Conservation (phyloP, 2,888 invertebrate species). For the Napeogenes inachia region DNA sequence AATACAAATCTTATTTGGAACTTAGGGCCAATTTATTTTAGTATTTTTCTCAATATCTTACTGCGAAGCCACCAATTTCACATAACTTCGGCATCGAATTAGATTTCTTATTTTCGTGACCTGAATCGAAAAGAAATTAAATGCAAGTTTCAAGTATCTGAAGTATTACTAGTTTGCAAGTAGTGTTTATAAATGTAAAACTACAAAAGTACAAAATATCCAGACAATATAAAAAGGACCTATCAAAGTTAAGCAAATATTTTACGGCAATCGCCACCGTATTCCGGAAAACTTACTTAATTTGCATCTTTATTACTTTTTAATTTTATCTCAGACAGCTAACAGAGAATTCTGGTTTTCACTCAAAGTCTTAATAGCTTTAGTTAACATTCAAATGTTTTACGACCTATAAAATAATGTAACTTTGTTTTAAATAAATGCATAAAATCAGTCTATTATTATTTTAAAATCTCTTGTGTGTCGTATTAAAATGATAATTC, state of each 20-base stretch:
- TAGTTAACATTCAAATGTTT: slow-evolving; percentile 10
- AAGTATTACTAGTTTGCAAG: too few relatives aligned
- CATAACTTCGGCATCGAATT: too few relatives aligned
- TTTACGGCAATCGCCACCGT: slow-evolving; percentile 37
- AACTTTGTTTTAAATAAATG: not conserved
- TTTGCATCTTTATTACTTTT: slow-evolving; percentile 61
- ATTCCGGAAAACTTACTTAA: slow-evolving; percentile 41
- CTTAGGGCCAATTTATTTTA: too few relatives aligned
- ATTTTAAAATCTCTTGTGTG: too few relatives aligned
- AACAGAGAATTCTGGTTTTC: slow-evolving; percentile 29
- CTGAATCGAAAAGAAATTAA: too few relatives aligned
- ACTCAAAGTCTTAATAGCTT: slow-evolving; percentile 12
- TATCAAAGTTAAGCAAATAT: slow-evolving; percentile 39
- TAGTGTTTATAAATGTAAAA: slow-evolving; percentile 3
- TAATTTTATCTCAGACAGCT: slow-evolving; percentile 42
- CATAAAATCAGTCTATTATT: too few relatives aligned
- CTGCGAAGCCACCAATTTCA: too few relatives aligned
- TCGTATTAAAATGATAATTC: not conserved
- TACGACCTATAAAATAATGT: not conserved
- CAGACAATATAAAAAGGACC: slow-evolving; percentile 35
- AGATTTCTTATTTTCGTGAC: too few relatives aligned
- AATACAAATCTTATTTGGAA: too few relatives aligned
- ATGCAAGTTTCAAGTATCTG: too few relatives aligned
- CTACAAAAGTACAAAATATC: slow-evolving; percentile 2
- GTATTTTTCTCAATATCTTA: too few relatives aligned